A percentile compares a stretch with the other conserved stretches of the same genome.
phyloP scores from a whole-genome alignment of 2,113 vertebrate species.

The Oreochromis aureus region DNA sequence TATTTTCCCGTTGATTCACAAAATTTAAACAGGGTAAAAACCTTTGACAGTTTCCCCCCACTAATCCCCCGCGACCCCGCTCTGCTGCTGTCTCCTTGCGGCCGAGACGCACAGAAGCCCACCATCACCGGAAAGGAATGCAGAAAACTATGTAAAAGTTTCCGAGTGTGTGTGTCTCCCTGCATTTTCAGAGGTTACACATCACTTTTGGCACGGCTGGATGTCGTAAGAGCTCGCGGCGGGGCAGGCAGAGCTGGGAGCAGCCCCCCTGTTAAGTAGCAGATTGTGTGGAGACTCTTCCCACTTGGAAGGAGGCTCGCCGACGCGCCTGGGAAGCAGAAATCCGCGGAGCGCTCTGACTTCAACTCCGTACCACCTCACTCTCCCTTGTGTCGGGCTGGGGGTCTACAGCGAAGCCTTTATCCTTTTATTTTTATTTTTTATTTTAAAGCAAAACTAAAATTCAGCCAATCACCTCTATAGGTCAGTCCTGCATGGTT shows the following conservation, averaged over 20 bases:
- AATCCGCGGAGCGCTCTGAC: constrained; percentile 14
- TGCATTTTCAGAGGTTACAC: constrained; percentile 56
- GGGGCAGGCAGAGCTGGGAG: constrained; percentile 79
- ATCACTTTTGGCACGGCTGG: constrained; percentile 74
- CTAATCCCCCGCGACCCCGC: neutral
- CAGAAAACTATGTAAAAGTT: constrained; percentile 72
- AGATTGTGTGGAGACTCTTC: constrained; percentile 76
- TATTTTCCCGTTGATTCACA: constrained; percentile 41
- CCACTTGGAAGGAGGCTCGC: constrained; percentile 79
- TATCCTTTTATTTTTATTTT: neutral
- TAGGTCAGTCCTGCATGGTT: constrained; percentile 32
- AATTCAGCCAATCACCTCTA: neutral
- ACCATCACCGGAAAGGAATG: constrained; percentile 87
- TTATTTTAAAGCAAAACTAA: neutral
- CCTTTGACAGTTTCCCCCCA: neutral
- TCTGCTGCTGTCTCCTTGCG: neutral
- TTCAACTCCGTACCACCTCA: constrained; percentile 17
- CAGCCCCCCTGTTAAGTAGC: constrained; percentile 94
- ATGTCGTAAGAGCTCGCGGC: constrained; percentile 83
- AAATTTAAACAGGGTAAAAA: neutral
- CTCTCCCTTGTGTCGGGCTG: neutral
- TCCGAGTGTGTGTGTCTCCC: constrained; percentile 67
- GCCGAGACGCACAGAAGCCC: constrained; percentile 47
- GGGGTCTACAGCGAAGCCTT: neutral
- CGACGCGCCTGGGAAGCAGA: constrained; percentile 52